A percentile compares a stretch with the other conserved stretches of the same genome.
Conservation (phyloP, 2,113 vertebrate genomes). For the Pleuronectes platessa region DNA sequence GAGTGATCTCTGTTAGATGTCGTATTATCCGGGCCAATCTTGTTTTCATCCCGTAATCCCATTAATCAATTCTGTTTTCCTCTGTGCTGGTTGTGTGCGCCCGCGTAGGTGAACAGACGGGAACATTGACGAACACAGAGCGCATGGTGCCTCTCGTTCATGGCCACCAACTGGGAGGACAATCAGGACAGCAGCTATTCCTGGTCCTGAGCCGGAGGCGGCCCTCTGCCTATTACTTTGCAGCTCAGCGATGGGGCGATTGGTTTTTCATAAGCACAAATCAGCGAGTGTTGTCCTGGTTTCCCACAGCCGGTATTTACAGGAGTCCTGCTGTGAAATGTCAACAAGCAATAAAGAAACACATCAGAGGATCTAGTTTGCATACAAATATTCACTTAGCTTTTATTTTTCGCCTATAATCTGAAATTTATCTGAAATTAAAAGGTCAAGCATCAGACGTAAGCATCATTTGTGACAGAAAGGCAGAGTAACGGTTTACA, state of each 20-base stretch:
- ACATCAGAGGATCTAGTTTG: constrained; percentile 2
- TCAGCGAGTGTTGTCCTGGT: constrained; percentile 19
- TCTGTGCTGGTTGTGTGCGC: constrained; percentile 23
- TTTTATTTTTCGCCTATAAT: constrained; percentile 1
- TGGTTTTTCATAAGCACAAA: constrained; percentile 40
- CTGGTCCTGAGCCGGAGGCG: constrained; percentile 51
- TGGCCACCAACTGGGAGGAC: constrained; percentile 52
- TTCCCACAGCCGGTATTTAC: constrained; percentile 31
- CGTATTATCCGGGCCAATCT: constrained; percentile 42
- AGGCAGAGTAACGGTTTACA: background rate
- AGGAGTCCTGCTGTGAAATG: constrained; percentile 39
- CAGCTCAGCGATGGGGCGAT: constrained; percentile 22
- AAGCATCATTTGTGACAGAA: background rate
- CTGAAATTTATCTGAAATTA: constrained; percentile 8
- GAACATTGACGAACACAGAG: constrained; percentile 42
- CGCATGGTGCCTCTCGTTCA: constrained; percentile 31
- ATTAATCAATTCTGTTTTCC: constrained; percentile 50
- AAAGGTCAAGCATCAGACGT: constrained; percentile 17
- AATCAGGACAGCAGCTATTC: constrained; percentile 67
- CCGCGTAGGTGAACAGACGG: constrained; percentile 23
- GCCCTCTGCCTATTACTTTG: constrained; percentile 45
- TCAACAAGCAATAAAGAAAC: constrained; percentile 34
- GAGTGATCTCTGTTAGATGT: constrained; percentile 36
- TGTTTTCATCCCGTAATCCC: constrained; percentile 64
- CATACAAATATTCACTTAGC: constrained; percentile 10